Percentiles rank a stretch among this genome's conserved stretches.
Conservation (phyloP, 2,797 vertebrate genomes). For the Etheostoma nigrum region DNA sequence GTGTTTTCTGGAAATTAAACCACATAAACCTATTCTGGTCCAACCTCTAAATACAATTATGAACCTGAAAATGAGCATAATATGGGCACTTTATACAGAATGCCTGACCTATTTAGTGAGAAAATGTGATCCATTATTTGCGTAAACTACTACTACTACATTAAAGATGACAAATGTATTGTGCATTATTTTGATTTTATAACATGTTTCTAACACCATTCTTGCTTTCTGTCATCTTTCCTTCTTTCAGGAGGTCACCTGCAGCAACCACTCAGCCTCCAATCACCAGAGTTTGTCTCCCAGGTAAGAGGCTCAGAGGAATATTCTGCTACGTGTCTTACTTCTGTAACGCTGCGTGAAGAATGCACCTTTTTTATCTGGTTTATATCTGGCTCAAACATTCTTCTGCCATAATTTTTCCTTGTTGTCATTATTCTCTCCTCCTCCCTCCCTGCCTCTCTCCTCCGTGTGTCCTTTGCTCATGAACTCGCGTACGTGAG, state of each 20-base stretch:
- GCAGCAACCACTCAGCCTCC: conserved; percentile 78
- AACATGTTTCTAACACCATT: background rate
- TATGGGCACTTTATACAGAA: too few species aligned
- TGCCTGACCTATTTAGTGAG: background rate
- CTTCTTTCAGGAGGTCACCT: conserved; percentile 76
- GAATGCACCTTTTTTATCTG: conserved; percentile 2
- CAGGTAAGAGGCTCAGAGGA: conserved; percentile 71
- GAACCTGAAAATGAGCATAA: too few species aligned
- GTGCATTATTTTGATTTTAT: background rate
- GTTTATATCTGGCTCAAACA: conserved; percentile 5
- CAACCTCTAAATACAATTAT: too few species aligned
- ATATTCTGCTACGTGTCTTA: conserved; percentile 9
- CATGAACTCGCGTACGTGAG: conserved; percentile 63
- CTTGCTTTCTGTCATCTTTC: conserved; percentile 1
- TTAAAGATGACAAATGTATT: background rate
- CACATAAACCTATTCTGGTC: too few species aligned
- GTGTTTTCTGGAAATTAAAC: too few species aligned
- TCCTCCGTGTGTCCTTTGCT: conserved; percentile 26
- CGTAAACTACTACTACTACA: background rate
- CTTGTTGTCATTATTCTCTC: conserved; percentile 11
- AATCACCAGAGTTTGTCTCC: conserved; percentile 83
- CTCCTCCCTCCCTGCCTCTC: background rate
- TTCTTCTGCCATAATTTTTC: conserved; percentile 4
- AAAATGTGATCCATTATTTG: background rate
- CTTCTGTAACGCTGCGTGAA: conserved; percentile 3